Base-by-base conservation (phyloP, 2,888 invertebrate species). In the Achlya flavicornis region DNA sequence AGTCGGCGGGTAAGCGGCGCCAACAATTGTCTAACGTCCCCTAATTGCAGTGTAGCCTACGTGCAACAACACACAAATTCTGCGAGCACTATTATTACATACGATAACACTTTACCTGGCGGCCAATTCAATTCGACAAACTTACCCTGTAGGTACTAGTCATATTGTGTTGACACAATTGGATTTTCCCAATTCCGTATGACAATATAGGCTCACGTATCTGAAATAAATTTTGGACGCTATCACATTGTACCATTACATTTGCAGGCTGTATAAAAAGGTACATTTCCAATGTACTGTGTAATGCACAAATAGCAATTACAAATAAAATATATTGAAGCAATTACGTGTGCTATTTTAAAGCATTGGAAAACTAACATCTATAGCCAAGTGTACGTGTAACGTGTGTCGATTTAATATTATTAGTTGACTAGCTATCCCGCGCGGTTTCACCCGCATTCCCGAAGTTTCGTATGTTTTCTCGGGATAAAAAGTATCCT, bases 161-260 rank as follows among this genome's bases (percentile, higher is more conserved):
- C 75, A 68, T 73, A 41, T 41, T 41, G 66, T 77, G 80, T 83
- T 82, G 83, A 83, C 81, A 82, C 85, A 84, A 87, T 87, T 88
- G 87, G 87, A 81, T 86, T 89, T 87, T 80, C 86, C 88, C 86
- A 85, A 86, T 87, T 86, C 77, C 79, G 80, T 84, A 81, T 81
- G 81, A 83, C 81, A 85, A 83, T 81, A 81, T 80, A 78, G 74
- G 76, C 77, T 72, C 79, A 79, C 82, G 80, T 79, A 79, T 77
- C 75, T 78, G 79, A 82, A 81, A 83, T 84, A 85, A 80, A 86
- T 83, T 84, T 80, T 77, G 76, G 76, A 72, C 66, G 73, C 72
- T 77, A 74, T 76, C 75, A 75, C 75, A 76, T 76, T 76, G 72
- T 68, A 63, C 69, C 66, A 72, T 79, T 76, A 78, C 76, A 76